Conservation (phyloP, 2,113 vertebrate species). For the Erpornis zantholeuca region DNA sequence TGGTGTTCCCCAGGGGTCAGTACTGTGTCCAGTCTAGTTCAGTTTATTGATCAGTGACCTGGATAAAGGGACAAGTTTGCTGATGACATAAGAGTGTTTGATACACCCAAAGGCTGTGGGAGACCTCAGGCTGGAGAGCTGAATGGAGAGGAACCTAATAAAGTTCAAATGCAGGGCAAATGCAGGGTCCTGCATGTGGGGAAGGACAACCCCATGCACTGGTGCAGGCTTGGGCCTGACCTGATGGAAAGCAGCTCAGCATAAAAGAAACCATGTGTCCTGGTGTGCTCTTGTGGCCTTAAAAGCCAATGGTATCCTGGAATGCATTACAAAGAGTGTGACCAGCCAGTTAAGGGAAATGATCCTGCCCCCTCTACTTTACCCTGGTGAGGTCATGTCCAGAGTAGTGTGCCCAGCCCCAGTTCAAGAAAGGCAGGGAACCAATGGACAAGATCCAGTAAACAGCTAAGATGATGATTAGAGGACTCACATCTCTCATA, state of each 20-base stretch:
- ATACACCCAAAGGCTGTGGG: neutral
- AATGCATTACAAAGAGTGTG: neutral
- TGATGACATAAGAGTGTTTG: neutral
- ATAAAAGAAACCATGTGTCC: neutral
- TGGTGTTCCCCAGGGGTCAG: neutral
- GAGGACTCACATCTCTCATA: rapidly evolving
- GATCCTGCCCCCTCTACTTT: neutral
- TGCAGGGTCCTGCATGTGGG: neutral
- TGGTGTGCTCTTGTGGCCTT: neutral
- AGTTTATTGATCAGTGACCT: too few relatives aligned
- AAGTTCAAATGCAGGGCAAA: neutral
- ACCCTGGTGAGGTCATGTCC: neutral
- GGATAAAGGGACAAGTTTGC: neutral
- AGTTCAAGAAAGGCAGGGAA: neutral
- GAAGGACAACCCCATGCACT: neutral
- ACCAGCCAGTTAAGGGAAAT: neutral
- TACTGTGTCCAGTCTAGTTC: neutral
- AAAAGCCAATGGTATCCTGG: too few relatives aligned
- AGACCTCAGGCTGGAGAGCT: neutral
- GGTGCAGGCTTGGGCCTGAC: too few relatives aligned
- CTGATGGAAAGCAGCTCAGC: neutral
- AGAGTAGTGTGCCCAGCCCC: too few relatives aligned
- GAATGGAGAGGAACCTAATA: neutral
- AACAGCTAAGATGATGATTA: neutral
- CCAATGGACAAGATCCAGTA: neutral